Evolutionary conservation across 2,797 vertebrate genomes (phyloP).

Genomic region (Sparidentex hasta): DNA sequence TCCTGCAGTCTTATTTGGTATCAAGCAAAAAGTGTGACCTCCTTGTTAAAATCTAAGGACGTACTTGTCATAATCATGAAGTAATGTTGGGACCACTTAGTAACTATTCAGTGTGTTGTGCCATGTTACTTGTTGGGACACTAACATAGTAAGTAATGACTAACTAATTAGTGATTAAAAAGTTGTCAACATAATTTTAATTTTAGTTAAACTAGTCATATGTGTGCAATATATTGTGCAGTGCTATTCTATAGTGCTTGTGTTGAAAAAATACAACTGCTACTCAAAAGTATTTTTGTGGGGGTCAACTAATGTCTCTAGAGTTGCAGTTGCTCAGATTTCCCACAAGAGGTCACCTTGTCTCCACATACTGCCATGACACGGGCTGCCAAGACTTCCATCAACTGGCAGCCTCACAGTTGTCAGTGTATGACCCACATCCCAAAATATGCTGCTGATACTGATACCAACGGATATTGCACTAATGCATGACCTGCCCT

Average conservation of each 20-base stretch:
- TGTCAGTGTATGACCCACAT: conserved; percentile 12
- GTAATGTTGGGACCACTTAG: no score
- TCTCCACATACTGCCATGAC: not conserved
- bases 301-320: not conserved
- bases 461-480: conserved; percentile 20
- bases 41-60: no score
- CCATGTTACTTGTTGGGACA: no score
- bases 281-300: not conserved
- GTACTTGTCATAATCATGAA: no score
- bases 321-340: conserved; percentile 26
- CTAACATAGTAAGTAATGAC: no score
- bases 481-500: conserved; percentile 10
- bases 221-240: no score
- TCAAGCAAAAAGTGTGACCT: no score
- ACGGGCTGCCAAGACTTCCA: not conserved
- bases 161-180: not conserved
- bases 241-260: not conserved
- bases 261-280: not conserved
- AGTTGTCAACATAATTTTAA: no score
- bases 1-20: no score
- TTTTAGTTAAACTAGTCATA: not conserved
- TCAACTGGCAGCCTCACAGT: conserved; percentile 2
- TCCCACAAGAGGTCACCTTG: conserved; percentile 46
- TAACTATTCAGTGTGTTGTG: not conserved
- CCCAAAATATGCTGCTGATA: conserved; percentile 46